Evolutionary conservation across 2,888 invertebrate species (phyloP), one percentile per base, ranked within the genome.

Genomic region (Harpagoxenus sublaevis): DNA sequence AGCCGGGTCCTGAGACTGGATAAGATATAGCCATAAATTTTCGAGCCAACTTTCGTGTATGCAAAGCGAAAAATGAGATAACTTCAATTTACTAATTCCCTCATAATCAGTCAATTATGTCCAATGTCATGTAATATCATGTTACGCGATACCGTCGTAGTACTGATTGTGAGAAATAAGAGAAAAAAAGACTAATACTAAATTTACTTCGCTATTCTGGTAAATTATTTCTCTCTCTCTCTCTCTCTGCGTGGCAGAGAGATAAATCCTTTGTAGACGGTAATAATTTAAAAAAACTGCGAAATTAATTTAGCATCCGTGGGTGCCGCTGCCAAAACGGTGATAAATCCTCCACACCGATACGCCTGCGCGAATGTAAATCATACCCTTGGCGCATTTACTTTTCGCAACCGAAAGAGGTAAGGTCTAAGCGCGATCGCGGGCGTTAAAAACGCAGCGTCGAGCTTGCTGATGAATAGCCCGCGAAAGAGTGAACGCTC

Each of bases 221-320:
- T 88, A 82, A 89, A 89, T 88, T 88, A 89, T 86, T 81, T 73
- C n/a, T n/a, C n/a, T n/a, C n/a, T n/a, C n/a, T n/a, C n/a, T n/a
- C n/a, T n/a, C n/a, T n/a, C n/a, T n/a, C 85, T 86, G 74, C 68
- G 66, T 39, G 53, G 73, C 53, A 57, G 39, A 68, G 31, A 68
- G 48, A 63, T 71, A 83, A 79, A 79, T 82, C 42, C 60, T 62
- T 55, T 53, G 84, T 65, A 57, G 45, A 45, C 57, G 73, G 84
- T 66, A 71, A 88, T 89, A 89, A 89, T 84, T 89, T 84, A 66
- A 62, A 81, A 23, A 86, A 79, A 35, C 51, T 18, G 68, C 70
- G 45, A 85, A 88, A 84, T 89, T 87, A 87, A 86, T 86, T 87
- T 88, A 60, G 78, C 53, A 82, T 70, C 75, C 87, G 75, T 62